These are phyloP conservation scores for Chromis chromis DNA, from an alignment of 2,797 vertebrate species.

Conservation along the genomic window DNA sequence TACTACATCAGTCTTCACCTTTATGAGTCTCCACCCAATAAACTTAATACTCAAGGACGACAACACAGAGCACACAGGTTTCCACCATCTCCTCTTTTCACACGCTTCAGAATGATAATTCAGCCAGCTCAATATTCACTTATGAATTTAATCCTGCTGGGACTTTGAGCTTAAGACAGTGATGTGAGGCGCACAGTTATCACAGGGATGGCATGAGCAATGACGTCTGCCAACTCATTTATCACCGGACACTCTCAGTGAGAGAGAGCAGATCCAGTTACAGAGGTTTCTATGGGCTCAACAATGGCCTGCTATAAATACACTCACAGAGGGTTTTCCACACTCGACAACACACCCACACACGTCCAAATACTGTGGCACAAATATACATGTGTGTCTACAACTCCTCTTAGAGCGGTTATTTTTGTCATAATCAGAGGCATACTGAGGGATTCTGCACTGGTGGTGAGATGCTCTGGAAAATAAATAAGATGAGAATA, in stretches of 20 bases:
- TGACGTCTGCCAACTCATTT: slow-evolving; percentile 81
- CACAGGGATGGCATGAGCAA: slow-evolving; percentile 68
- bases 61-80: slow-evolving; percentile 31
- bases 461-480: not conserved
- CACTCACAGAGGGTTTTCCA: slow-evolving; percentile 81
- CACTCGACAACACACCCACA: slow-evolving; percentile 70
- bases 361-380: slow-evolving; percentile 33
- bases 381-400: slow-evolving; percentile 31
- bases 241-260: slow-evolving; percentile 72
- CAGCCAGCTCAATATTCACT: slow-evolving; percentile 62
- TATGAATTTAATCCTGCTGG: slow-evolving; percentile 69
- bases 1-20: not conserved
- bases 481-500: not conserved
- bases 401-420: slow-evolving; percentile 2
- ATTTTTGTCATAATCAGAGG: not conserved
- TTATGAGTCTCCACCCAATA: not conserved
- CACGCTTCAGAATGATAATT: slow-evolving; percentile 57
- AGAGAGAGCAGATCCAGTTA: slow-evolving; percentile 79
- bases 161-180: slow-evolving; percentile 65
- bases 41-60: slow-evolving; percentile 36
- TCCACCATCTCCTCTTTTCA: slow-evolving; percentile 32
- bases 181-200: slow-evolving; percentile 68
- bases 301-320: slow-evolving; percentile 87
- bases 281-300: slow-evolving; percentile 82
- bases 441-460: not conserved